Evolutionary conservation across 2,113 vertebrate species (phyloP), one percentile per base, ranked within the genome.

Genomic region (Pycnonotus jocosus): DNA sequence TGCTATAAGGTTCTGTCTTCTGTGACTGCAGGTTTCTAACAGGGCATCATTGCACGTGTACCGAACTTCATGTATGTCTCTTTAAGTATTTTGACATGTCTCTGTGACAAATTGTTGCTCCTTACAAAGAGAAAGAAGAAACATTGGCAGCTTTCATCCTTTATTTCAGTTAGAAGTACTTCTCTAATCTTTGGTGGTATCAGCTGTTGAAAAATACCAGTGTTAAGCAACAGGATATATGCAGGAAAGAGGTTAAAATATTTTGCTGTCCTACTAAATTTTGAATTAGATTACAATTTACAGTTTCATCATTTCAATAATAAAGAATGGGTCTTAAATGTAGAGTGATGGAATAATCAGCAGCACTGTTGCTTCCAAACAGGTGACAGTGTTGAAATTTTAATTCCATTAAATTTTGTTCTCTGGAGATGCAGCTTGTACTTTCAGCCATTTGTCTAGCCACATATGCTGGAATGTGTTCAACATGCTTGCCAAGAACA

Each of bases 401-500:
- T 90, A 90, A 77, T 95, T 88, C 79, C 62, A 73, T 90, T 92
- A 80, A 62, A 44, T 90, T 77, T 65, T 77, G 27, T 76, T 11
- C 81, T 77, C 73, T 91, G 82, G 78, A 88, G 87, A 71, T 48
- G 47, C 74, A 93, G 71, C 30, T 88, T 92, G 92, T 94, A 64
- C 85, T 95, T 93, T 51, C 86, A 96, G 66, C 48, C 82, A 19
- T 93, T 97, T 95, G 82, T 97, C 94, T 96, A 72, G 95, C 76
- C 60, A 86, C 87, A 74, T 48, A 94, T 92, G 51, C 58, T 97
- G 85, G 86, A 94, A 84, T 81, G 61, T 38, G 47, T 73, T 92
- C 92, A 88, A 72, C 64, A 40, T 72, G 74, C 73, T 93, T 96
- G 95, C 96, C 97, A 97, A 97, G 85, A 95, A 96, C 88, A 96